A percentile compares a stretch with the other conserved stretches of the same genome.
Evolutionary conservation across 2,797 vertebrate species (phyloP).

Genomic region (Cetoscarus ocellatus): DNA sequence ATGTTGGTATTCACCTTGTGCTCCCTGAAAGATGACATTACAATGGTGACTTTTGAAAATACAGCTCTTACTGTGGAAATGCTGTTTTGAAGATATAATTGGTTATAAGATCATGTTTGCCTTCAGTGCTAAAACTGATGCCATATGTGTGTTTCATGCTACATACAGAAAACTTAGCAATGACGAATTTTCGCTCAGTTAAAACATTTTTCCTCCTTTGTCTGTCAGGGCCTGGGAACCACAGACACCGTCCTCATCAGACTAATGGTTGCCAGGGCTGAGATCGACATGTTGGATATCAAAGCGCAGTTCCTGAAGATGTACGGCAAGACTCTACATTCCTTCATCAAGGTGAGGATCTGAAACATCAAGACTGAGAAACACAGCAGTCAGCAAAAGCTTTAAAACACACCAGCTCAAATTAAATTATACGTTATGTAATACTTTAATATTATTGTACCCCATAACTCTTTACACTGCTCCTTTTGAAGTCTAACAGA

Average conservation of each 20-base stretch:
- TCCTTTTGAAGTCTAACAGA: slow-evolving; percentile 26
- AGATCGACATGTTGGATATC: slow-evolving; percentile 96
- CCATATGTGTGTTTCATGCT: not conserved
- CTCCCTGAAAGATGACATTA: too few relatives aligned
- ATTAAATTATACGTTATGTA: slow-evolving; percentile 8
- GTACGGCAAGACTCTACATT: slow-evolving; percentile 94
- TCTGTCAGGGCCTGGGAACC: slow-evolving; percentile 91
- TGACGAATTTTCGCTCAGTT: not conserved
- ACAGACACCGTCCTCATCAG: slow-evolving; percentile 93
- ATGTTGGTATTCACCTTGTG: too few relatives aligned
- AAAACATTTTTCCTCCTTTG: not conserved
- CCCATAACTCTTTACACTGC: not conserved
- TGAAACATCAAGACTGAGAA: not conserved
- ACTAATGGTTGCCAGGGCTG: slow-evolving; percentile 93
- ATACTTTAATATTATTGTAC: not conserved
- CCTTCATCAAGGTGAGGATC: slow-evolving; percentile 95
- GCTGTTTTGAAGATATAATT: too few relatives aligned
- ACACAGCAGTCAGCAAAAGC: slow-evolving; percentile 12
- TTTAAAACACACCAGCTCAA: slow-evolving; percentile 26
- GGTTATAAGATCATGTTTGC: too few relatives aligned
- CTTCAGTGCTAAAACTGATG: too few relatives aligned
- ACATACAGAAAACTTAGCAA: not conserved
- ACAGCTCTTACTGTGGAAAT: too few relatives aligned
- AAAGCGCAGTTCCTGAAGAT: slow-evolving; percentile 90
- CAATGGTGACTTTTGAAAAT: too few relatives aligned